Evolutionary conservation across 2,888 invertebrate species (phyloP), one percentile per base, ranked within the genome.

Genomic region (Halictus quadricinctus): DNA sequence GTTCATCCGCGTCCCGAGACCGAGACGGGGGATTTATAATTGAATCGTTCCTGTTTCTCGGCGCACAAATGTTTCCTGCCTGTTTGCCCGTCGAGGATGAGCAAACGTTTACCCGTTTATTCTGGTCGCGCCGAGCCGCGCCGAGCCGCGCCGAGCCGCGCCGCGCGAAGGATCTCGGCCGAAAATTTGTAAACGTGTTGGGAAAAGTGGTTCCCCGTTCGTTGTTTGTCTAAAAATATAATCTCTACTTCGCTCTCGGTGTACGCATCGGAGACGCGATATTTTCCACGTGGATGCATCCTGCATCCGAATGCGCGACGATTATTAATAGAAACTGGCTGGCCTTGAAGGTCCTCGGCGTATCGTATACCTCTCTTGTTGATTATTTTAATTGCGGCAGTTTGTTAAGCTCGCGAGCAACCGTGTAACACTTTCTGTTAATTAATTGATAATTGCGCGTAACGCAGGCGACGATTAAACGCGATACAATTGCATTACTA

Each of bases 171-270:
- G 58, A n/a, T n/a, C 58, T n/a, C 58, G 10, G 58, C 8, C 10
- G 58, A 58, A n/a, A 58, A n/a, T 58, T 58, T n/a, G 58, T 58
- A n/a, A 58, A 64, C 64, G n/a, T 2, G 69, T 8, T 25, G 43
- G 18, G 73, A 75, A 70, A 18, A 79, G n/a, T 36, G 66, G 36
- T 72, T 66, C 15, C 36, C 12, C 15, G n/a, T 12, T 12, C 25
- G 64, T 18, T 77, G 72, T 79, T 43, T 48, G 18, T 18, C 75
- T 72, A 84, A 76, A 84, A 84, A 83, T 83, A 83, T 83, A 83
- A 2, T 41, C n/a, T 13, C 10, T 8, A n/a, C 36, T 25, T 73
- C 36, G 25, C 43, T 29, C 43, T 29, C 25, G n/a, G n/a, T 8
- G 60, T 29, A 2, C 48, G 29, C 69, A 43, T 18, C 18, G 60